Evolutionary conservation across 2,797 vertebrate genomes (phyloP), one percentile per base, ranked within the genome.

Genomic region (Danio kyathit): DNA sequence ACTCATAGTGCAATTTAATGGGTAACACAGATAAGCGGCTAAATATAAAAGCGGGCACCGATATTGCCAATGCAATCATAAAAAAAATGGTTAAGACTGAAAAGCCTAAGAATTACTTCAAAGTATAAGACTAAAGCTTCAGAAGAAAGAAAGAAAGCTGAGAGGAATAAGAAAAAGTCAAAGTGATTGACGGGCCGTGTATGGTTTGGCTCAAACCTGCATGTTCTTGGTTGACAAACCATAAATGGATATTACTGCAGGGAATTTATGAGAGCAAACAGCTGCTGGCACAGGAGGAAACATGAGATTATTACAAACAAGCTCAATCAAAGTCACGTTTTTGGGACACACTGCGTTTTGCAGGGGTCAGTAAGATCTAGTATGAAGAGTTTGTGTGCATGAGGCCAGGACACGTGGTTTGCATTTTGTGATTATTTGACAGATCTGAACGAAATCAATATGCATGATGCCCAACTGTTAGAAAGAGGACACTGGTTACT

Each of bases 281-380:
- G 52, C 64, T 60, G 52, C 40, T 79, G 66, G 66, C 66, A 71
- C 6, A n/a, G 13, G 29, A n/a, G 13, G 29, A 21, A 70, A 21
- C 29, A 46, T 0, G 2, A 3, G 66, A 61, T 71, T 54, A 44
- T 71, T 63, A 29, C 19, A 71, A 71, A 63, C 57, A 63, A 54
- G 48, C 38, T 51, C 13, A 61, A 79, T 79, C n/a, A 52, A 71
- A 79, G 67, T 52, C 76, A 79, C 48, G 43, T 79, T 79, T 79
- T 54, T 52, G 17, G 48, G 44, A 51, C 41, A 8, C 73, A 6
- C 9, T 48, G 75, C 40, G 19, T 60, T 19, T 49, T 61, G 56
- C 16, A 69, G 29, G 5, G 6, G 46, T 52, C 38, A 13, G 13
- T 43, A 21, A 19, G 8, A 52, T 60, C 46, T 49, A 16, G 46